These are phyloP conservation scores for Tretioscincus oriximinensis DNA, from an alignment of 2,113 vertebrate genomes.

Conservation along the genomic window DNA sequence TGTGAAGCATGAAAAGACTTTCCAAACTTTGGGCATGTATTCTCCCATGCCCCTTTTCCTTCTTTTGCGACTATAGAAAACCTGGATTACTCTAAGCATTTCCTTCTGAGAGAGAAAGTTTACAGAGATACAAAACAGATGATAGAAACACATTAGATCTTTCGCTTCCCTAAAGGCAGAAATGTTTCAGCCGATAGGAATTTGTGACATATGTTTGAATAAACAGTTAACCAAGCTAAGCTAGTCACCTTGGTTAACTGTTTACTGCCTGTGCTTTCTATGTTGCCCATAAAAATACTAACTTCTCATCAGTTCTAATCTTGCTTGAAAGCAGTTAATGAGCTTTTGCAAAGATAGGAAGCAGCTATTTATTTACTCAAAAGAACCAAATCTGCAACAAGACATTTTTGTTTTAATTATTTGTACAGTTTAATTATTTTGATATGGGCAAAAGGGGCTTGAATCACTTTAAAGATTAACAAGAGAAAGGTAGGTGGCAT, in stretches of 20 bases:
- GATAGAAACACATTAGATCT: background rate
- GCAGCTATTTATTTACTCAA: constrained; percentile 30
- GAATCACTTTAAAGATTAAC: too few species aligned
- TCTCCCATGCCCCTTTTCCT: background rate
- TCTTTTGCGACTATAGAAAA: background rate
- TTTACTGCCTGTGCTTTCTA: constrained; percentile 27
- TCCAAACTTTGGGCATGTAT: background rate
- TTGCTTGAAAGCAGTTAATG: constrained; percentile 33
- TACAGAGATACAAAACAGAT: background rate
- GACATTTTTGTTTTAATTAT: background rate
- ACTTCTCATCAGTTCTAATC: constrained; percentile 51
- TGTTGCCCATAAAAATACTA: constrained; percentile 51
- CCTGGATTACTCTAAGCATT: background rate
- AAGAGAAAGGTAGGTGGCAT: too few species aligned
- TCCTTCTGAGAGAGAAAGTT: background rate
- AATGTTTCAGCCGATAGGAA: too few species aligned
- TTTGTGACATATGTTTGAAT: background rate
- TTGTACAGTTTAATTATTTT: constrained; percentile 36
- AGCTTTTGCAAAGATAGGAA: background rate
- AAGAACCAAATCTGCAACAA: constrained; percentile 30
- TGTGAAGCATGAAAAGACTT: background rate
- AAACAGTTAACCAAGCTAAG: too few species aligned
- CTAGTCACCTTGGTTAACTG: too few species aligned
- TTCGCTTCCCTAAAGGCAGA: background rate
- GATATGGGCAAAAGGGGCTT: background rate